Percentiles rank a stretch among this genome's conserved stretches.
These are phyloP conservation scores for Sebastes fasciatus DNA, from an alignment of 2,113 vertebrate genomes.

Conservation along the genomic window DNA sequence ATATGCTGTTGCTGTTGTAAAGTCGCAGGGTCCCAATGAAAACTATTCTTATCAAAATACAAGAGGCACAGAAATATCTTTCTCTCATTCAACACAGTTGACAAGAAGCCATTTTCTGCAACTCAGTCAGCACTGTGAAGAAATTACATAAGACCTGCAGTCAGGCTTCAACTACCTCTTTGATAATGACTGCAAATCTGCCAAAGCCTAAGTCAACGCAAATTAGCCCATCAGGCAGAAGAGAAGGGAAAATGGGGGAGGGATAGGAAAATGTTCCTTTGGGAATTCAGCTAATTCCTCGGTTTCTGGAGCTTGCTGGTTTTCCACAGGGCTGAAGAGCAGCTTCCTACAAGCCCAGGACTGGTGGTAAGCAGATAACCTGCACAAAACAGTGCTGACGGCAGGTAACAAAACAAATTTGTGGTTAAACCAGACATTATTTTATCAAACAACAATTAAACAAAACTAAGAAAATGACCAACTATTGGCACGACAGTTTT, in stretches of 20 bases:
- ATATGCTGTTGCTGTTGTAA: slow-evolving; percentile 15
- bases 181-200: slow-evolving; percentile 58
- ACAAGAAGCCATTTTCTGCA: slow-evolving; percentile 12
- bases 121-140: slow-evolving; percentile 10
- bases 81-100: background rate
- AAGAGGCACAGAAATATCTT: slow-evolving; percentile 10
- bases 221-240: slow-evolving; percentile 51
- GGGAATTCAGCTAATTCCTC: slow-evolving; percentile 40
- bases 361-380: slow-evolving; percentile 13
- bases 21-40: slow-evolving; percentile 1
- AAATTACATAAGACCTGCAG: slow-evolving; percentile 41
- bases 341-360: slow-evolving; percentile 14
- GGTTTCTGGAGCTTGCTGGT: slow-evolving; percentile 21
- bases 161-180: slow-evolving; percentile 42
- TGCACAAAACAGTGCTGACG: background rate
- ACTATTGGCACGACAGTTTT: too few species aligned
- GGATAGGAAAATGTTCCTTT: slow-evolving; percentile 47
- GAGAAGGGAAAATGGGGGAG: slow-evolving; percentile 40
- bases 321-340: slow-evolving; percentile 36
- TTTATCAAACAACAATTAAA: background rate
- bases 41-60: slow-evolving; percentile 10
- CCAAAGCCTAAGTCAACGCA: slow-evolving; percentile 50
- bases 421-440: background rate
- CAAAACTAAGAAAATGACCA: background rate
- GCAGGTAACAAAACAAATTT: background rate